These are phyloP conservation scores for Drosophila funebris DNA, from an alignment of 1,140 invertebrate species.

Conservation along the genomic window DNA sequence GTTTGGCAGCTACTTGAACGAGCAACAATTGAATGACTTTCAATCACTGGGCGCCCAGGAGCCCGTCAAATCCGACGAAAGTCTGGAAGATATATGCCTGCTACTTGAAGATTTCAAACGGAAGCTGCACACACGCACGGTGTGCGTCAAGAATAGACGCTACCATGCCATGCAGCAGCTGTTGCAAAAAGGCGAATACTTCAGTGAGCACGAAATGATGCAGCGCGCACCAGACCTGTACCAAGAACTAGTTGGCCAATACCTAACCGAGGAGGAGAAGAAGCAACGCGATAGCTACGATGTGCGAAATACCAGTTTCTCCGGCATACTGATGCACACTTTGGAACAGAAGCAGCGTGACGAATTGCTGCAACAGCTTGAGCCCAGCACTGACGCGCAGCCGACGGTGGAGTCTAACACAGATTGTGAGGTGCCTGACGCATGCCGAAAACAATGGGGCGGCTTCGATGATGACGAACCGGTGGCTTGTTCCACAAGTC, in stretches of 20 bases:
- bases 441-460: conserved; percentile 68
- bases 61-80: conserved; percentile 51
- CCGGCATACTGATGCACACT: conserved; percentile 88
- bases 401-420: neutral
- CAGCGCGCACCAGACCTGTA: conserved; percentile 94
- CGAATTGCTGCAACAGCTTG: conserved; percentile 85
- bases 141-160: conserved; percentile 91
- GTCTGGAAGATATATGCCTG: conserved; percentile 86
- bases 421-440: conserved; percentile 59
- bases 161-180: conserved; percentile 92
- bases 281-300: conserved; percentile 86
- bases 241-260: conserved; percentile 94
- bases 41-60: conserved; percentile 65
- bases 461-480: conserved; percentile 69
- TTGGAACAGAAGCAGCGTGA: conserved; percentile 88
- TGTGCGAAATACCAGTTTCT: conserved; percentile 87
- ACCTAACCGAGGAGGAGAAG: conserved; percentile 91
- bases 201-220: conserved; percentile 96
- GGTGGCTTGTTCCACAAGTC: conserved; percentile 64
- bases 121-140: conserved; percentile 84
- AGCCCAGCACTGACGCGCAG: neutral
- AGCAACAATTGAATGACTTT: conserved; percentile 89
- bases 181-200: conserved; percentile 90
- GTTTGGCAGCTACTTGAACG: conserved; percentile 90
- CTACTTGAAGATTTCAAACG: conserved; percentile 86